Evolutionary conservation across 2,113 vertebrate genomes (phyloP).

Genomic region (Falco punctatus): DNA sequence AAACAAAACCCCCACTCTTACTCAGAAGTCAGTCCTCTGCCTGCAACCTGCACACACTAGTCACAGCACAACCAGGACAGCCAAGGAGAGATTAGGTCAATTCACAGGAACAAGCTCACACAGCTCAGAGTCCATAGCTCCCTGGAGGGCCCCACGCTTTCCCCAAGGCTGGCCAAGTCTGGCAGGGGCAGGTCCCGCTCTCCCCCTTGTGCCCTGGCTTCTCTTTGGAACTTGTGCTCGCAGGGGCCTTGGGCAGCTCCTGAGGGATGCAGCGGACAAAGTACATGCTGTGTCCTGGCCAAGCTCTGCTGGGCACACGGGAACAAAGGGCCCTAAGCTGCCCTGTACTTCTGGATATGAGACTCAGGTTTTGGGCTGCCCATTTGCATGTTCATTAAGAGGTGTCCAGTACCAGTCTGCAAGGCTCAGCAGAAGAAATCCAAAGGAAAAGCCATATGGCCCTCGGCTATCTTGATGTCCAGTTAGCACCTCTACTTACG

Average conservation of each 20-base stretch:
- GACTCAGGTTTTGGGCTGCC: neutral
- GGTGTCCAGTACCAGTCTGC: neutral
- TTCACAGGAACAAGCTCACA: neutral
- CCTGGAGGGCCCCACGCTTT: neutral
- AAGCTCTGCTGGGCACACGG: neutral
- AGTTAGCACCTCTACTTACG: accelerated
- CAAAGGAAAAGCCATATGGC: neutral
- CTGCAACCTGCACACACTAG: neutral
- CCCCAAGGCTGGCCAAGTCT: neutral
- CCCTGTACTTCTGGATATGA: accelerated
- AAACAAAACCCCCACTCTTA: neutral
- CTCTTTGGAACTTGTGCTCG: neutral
- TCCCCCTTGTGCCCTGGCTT: neutral
- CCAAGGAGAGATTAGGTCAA: neutral
- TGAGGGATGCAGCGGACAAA: neutral
- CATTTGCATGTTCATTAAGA: accelerated
- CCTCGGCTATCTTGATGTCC: neutral
- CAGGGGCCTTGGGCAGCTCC: neutral
- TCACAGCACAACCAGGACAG: neutral
- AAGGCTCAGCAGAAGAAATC: neutral
- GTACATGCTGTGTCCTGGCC: neutral
- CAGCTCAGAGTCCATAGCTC: neutral
- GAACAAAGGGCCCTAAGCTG: neutral
- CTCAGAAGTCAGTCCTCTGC: neutral
- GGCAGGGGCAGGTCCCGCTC: accelerated